Conservation (phyloP, 2,888 invertebrate species). For the Emmelina monodactyla region DNA sequence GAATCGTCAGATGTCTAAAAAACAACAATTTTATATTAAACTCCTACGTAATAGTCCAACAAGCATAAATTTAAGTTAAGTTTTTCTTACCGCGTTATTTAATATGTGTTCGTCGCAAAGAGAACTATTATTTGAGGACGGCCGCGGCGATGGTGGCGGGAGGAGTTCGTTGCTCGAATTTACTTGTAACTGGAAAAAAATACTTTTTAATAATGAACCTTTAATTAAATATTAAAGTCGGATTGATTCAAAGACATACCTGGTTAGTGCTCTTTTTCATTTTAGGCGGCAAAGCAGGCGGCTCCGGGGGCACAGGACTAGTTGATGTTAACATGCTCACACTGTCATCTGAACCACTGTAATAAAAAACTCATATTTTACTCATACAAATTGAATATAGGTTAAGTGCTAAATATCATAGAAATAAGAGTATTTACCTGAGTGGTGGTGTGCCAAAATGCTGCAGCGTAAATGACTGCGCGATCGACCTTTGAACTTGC, state of each 20-base stretch:
- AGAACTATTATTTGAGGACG: constrained; percentile 50
- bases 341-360: constrained; percentile 54
- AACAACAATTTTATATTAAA: constrained; percentile 1
- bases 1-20: constrained; percentile 49
- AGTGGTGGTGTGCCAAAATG: constrained; percentile 51
- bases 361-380: constrained; percentile 10
- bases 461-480: constrained; percentile 55
- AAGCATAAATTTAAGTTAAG: neutral
- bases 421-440: constrained; percentile 25
- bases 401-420: neutral
- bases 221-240: too few relatives aligned
- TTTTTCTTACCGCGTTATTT: constrained; percentile 37
- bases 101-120: constrained; percentile 36
- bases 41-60: neutral
- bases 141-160: constrained; percentile 53
- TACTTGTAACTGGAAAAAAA: constrained; percentile 31
- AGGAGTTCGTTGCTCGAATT: constrained; percentile 50
- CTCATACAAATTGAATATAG: constrained; percentile 3
- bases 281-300: constrained; percentile 67
- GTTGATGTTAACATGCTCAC: constrained; percentile 48
- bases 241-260: constrained; percentile 20
- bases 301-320: constrained; percentile 56
- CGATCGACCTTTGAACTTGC: constrained; percentile 50
- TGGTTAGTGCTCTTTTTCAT: constrained; percentile 53
- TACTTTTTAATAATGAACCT: neutral